A percentile compares a stretch with the other conserved stretches of the same genome.
These are phyloP conservation scores for Phasia obesa DNA, from an alignment of 2,888 invertebrate species.

Conservation along the genomic window DNA sequence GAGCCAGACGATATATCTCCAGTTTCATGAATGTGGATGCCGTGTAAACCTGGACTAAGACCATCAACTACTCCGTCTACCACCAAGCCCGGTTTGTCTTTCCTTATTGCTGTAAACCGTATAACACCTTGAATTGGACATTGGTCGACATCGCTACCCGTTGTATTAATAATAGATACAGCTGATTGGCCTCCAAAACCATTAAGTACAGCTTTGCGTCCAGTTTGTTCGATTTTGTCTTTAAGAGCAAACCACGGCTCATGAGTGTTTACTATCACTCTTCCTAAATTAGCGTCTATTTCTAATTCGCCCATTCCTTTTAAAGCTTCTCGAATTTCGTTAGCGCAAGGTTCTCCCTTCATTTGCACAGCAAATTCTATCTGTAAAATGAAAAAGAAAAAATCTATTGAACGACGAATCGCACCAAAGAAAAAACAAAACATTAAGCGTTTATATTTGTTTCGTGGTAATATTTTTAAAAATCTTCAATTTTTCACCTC, in stretches of 20 bases:
- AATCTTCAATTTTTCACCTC: too few relatives aligned
- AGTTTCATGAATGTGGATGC: conserved; percentile 86
- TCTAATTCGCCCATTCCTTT: conserved; percentile 80
- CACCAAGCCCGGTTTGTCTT: conserved; percentile 84
- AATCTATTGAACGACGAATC: too few relatives aligned
- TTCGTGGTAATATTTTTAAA: too few relatives aligned
- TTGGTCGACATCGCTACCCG: conserved; percentile 75
- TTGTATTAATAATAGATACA: conserved; percentile 88
- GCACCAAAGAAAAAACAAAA: too few relatives aligned
- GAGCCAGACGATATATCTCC: conserved; percentile 88
- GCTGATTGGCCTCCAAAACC: conserved; percentile 90
- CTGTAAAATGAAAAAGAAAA: too few relatives aligned
- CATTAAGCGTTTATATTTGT: too few relatives aligned
- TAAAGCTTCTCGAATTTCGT: conserved; percentile 83
- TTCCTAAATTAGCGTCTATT: conserved; percentile 77
- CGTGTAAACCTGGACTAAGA: conserved; percentile 85
- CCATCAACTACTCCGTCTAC: conserved; percentile 94
- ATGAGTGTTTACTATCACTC: conserved; percentile 79
- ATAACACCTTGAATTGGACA: conserved; percentile 88
- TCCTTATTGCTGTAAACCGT: conserved; percentile 85
- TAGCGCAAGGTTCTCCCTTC: conserved; percentile 84
- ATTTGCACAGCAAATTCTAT: conserved; percentile 87
- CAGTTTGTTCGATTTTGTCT: conserved; percentile 84
- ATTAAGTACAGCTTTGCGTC: conserved; percentile 89
- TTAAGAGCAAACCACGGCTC: conserved; percentile 82